phyloP scores from a whole-genome alignment of 37 sponge, comb jelly and placozoan species.

The Ephydatia muelleri region DNA sequence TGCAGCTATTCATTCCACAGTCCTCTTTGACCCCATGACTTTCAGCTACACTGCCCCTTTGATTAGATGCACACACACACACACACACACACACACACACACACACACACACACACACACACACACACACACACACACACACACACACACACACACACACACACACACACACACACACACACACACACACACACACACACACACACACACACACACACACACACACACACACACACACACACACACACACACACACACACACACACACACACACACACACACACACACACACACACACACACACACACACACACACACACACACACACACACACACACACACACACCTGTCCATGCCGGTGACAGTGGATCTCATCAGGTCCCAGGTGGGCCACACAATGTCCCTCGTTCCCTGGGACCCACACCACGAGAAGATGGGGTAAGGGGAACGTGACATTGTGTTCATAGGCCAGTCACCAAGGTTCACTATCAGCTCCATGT shows the following conservation, averaged over 20 bases:
- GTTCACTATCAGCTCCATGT: conserved; percentile 95
- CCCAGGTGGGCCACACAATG: conserved; percentile 96
- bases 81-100: not conserved
- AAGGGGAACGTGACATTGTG: conserved; percentile 34
- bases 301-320: conserved; percentile 15
- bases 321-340: conserved; percentile 2
- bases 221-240: conserved; percentile 7
- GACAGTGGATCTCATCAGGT: conserved; percentile 86
- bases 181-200: conserved; percentile 2
- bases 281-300: conserved; percentile 7
- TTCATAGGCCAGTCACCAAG: conserved; percentile 94
- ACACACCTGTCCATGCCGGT: conserved; percentile 77
- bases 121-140: not conserved
- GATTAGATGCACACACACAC: not conserved
- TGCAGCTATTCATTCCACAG: too few species aligned
- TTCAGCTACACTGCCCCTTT: too few species aligned
- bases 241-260: conserved; percentile 11
- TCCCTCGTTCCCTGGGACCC: conserved; percentile 82
- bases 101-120: not conserved
- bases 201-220: conserved; percentile 13
- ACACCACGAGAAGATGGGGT: conserved; percentile 96
- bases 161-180: not conserved
- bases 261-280: too few species aligned
- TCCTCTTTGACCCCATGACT: too few species aligned
- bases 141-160: too few species aligned